A percentile compares a stretch with the other conserved stretches of the same genome.
Evolutionary conservation across 2,797 vertebrate species (phyloP).

Genomic region (Ficedula albicollis): DNA sequence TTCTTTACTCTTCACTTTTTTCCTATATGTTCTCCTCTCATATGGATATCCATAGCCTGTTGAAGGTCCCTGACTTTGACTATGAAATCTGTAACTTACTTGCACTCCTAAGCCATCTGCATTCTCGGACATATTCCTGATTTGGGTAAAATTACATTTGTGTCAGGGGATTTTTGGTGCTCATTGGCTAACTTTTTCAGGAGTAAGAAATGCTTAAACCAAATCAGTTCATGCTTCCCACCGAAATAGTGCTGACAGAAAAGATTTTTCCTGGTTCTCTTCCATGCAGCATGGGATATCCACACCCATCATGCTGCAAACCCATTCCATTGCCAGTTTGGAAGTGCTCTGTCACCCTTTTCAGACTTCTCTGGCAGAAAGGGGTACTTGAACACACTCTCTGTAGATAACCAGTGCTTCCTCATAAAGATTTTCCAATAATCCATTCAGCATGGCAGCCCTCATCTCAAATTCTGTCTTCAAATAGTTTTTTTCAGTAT

Average conservation of each 20-base stretch:
- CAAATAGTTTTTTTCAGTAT: no score
- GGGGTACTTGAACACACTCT: not conserved
- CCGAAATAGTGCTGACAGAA: not conserved
- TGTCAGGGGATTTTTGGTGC: accelerated
- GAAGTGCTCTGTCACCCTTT: not conserved
- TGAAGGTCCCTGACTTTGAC: not conserved
- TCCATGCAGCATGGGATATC: accelerated
- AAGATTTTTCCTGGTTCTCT: not conserved
- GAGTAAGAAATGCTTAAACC: not conserved
- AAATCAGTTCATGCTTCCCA: not conserved
- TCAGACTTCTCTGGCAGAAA: not conserved
- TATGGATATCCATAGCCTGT: not conserved
- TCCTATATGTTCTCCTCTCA: not conserved
- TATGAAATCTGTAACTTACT: not conserved
- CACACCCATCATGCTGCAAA: not conserved
- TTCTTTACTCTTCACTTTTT: not conserved
- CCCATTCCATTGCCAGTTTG: not conserved
- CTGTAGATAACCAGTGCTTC: not conserved
- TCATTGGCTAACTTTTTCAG: not conserved
- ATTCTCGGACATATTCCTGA: not conserved
- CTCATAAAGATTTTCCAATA: not conserved
- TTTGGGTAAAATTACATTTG: not conserved
- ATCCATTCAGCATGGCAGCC: not conserved
- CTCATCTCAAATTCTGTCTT: not conserved
- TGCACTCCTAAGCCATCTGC: not conserved